Percentiles rank a stretch among this genome's conserved stretches.
Conservation (phyloP, 2,113 vertebrate genomes). For the Sclerurus mexicanus region DNA sequence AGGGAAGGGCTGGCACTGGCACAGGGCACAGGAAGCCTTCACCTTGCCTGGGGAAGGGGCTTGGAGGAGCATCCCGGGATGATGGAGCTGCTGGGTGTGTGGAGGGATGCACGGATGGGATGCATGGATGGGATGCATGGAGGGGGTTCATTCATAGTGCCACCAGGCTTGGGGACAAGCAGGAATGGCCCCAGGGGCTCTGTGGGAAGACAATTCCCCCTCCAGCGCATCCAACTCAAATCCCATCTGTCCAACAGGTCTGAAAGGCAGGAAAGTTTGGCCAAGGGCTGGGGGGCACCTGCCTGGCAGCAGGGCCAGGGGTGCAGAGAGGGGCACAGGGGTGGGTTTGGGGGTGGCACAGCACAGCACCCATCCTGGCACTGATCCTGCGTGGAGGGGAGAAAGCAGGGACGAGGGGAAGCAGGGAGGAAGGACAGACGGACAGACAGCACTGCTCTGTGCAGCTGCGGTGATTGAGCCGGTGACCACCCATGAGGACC, state of each 20-base stretch:
- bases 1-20: fast-evolving
- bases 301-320: not conserved
- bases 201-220: not conserved
- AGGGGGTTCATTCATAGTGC: not conserved
- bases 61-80: not conserved
- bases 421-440: not conserved
- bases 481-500: not conserved
- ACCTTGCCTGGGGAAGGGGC: not conserved
- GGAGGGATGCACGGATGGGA: not conserved
- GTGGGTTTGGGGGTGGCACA: not conserved
- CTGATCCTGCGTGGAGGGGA: not conserved
- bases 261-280: not conserved
- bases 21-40: not conserved
- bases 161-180: not conserved
- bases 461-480: not conserved
- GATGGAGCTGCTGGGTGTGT: not conserved
- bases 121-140: fast-evolving
- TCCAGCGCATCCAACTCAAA: not conserved
- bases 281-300: not conserved
- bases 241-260: not conserved
- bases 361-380: not conserved
- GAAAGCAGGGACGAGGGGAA: not conserved
- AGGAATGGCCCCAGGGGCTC: not conserved
- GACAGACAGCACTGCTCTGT: not conserved
- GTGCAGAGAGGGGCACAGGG: not conserved